phyloP scores from a whole-genome alignment of 2,113 vertebrate genomes.

The human (Homo sapiens) region GRCh38 chr22:26922001-26922500 shows the following conservation, averaged over 20 bases:
- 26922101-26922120: background rate
- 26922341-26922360: background rate
- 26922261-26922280: background rate
- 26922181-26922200: background rate
- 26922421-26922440: background rate
- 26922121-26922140: background rate
- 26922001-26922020: background rate
- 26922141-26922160: background rate
- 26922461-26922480: background rate
- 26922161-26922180: background rate
- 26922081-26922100: background rate
- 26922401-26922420: background rate
- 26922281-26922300: background rate
- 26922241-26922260: background rate
- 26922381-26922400: rapidly evolving
- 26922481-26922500: background rate
- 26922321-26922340: background rate
- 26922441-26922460: background rate
- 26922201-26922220: background rate
- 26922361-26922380: background rate
- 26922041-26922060: background rate
- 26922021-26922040: background rate
- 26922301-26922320: background rate
- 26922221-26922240: background rate
- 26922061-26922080: background rate